Conservation (phyloP, 2,888 invertebrate species). For the Morinoia aosen region DNA sequence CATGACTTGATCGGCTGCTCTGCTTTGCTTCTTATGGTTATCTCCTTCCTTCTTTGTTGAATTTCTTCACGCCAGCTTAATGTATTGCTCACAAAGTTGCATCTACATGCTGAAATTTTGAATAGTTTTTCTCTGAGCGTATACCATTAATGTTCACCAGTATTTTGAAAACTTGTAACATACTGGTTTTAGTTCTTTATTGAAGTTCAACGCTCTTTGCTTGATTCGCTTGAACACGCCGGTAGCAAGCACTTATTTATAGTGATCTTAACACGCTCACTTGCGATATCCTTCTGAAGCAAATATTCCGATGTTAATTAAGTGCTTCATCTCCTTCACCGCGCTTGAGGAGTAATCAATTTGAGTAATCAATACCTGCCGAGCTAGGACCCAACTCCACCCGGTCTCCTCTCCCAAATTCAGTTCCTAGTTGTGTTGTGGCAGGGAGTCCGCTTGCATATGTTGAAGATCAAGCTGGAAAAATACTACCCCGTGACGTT, state of each 20-base stretch:
- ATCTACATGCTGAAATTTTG: not conserved
- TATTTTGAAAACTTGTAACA: not conserved
- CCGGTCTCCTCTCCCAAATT: not conserved
- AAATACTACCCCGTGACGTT: not conserved
- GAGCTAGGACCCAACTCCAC: not conserved
- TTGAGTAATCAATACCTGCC: not conserved
- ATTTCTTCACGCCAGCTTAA: not conserved
- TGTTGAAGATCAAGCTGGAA: not conserved
- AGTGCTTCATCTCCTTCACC: not conserved
- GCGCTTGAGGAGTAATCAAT: not conserved
- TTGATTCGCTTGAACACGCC: not conserved
- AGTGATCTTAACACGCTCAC: not conserved
- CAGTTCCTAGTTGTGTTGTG: not conserved
- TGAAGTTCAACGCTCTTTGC: not conserved
- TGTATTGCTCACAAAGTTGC: not conserved
- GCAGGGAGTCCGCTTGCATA: not conserved
- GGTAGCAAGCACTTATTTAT: not conserved
- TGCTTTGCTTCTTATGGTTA: not conserved
- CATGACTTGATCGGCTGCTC: not conserved
- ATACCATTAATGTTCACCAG: not conserved
- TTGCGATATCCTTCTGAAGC: not conserved
- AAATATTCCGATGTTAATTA: not conserved
- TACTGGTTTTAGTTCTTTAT: not conserved
- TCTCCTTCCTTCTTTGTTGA: not conserved
- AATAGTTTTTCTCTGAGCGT: not conserved